Percentiles rank a stretch among this genome's conserved stretches.
Conservation (phyloP, 2,797 vertebrate genomes). For the Trachurus trachurus region DNA sequence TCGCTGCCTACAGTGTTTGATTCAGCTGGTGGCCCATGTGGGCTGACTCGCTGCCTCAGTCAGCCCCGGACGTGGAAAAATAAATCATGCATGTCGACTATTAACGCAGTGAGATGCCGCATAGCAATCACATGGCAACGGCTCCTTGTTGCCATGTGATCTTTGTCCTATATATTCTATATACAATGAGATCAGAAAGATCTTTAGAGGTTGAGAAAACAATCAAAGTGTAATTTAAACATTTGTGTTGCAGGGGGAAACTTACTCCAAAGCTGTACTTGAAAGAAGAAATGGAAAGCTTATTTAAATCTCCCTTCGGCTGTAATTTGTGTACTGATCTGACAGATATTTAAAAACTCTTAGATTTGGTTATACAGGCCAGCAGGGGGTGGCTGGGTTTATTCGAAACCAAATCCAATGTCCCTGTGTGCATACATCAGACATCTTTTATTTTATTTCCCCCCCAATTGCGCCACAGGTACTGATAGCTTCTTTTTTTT, state of each 20-base stretch:
- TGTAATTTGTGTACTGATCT: slow-evolving; percentile 1
- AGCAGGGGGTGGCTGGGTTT: background rate
- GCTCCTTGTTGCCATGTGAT: background rate
- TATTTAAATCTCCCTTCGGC: background rate
- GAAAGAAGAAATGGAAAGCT: background rate
- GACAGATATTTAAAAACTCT: slow-evolving; percentile 1
- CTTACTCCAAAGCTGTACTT: no score
- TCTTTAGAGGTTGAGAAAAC: no score
- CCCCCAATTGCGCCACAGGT: slow-evolving; percentile 23
- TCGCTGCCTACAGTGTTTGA: slow-evolving; percentile 4
- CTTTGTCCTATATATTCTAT: background rate
- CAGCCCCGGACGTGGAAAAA: slow-evolving; percentile 25
- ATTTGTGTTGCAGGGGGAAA: background rate
- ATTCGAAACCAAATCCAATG: slow-evolving; percentile 2
- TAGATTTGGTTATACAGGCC: background rate
- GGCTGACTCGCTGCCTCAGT: slow-evolving; percentile 23
- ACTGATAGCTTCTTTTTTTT: slow-evolving; percentile 33
- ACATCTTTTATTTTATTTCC: background rate
- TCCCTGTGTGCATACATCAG: background rate
- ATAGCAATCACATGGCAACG: slow-evolving; percentile 12
- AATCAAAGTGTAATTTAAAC: background rate
- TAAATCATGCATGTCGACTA: slow-evolving; percentile 23
- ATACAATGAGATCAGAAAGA: background rate
- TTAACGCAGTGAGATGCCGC: slow-evolving; percentile 6
- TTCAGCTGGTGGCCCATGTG: slow-evolving; percentile 14